Percentiles rank a stretch among this genome's conserved stretches.
phyloP scores from a whole-genome alignment of 2,113 vertebrate genomes.

The Aptenodytes forsteri region DNA sequence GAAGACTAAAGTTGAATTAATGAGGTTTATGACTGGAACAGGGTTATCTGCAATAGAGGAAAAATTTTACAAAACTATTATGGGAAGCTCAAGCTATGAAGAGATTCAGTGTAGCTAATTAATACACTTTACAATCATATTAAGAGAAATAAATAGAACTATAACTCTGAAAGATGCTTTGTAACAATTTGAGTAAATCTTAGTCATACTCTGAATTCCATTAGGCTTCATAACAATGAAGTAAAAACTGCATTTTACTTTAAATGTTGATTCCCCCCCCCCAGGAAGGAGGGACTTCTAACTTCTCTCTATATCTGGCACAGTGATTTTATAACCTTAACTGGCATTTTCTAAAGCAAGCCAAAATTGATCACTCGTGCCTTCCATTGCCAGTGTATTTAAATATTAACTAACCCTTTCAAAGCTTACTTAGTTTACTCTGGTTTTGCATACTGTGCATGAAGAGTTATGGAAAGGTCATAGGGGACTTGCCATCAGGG shows the following conservation, averaged over 20 bases:
- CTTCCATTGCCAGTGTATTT: neutral
- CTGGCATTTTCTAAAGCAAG: neutral
- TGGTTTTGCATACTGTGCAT: neutral
- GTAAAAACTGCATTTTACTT: neutral
- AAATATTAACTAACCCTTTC: neutral
- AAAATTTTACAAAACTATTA: neutral
- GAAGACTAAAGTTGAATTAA: neutral
- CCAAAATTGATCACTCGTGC: neutral
- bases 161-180: neutral
- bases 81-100: neutral
- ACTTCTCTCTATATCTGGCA: neutral
- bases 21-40: neutral
- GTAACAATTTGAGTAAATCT: neutral
- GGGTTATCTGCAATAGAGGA: neutral
- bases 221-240: neutral
- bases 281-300: neutral
- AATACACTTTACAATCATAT: neutral
- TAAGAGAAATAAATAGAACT: neutral
- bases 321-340: neutral
- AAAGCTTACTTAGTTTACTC: neutral
- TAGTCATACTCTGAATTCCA: neutral
- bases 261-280: neutral
- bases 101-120: neutral
- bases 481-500: neutral
- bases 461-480: neutral